Base-by-base conservation (phyloP, 2,797 vertebrate genomes). In the Liasis olivaceus region DNA sequence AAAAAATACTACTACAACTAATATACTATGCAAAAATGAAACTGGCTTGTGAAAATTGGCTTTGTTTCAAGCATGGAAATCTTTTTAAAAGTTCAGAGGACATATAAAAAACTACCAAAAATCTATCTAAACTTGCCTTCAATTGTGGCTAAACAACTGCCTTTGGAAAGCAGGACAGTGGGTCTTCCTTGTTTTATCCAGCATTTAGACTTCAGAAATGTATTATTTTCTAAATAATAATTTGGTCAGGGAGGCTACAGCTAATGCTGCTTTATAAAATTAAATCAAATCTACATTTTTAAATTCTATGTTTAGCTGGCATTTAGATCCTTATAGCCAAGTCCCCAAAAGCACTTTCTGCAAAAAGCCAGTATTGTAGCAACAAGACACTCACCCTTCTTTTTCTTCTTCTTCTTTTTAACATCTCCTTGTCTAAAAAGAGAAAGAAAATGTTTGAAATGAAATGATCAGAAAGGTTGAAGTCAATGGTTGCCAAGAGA, bases 391-490 rank as follows among this genome's bases (percentile, higher is more conserved):
- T 95, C 96, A 99, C 99, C 99, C 96, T 99, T 99, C 98, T 99
- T 99, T 94, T 99, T 99, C 92, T 99, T 99, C 98, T 97, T 99
- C 97, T 99, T 99, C 97, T 99, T 99, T 94, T 99, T 99, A 81
- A 98, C 94, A 15, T 99, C 99, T 1, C 94, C 98, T 96, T 99
- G 98, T 28, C 99, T 99, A 96, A 91, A 95, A 96, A 96, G 86
- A 93, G 92, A 96, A 77, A 92, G 95, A 11, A 90, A 11, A 90
- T 66, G 11, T 58, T 31, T 77, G 36, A 69, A 22, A 92, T 22
- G 14, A 59, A 31, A 93, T 36, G 24, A 66, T 54, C 26, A 91
- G 12, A 86, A 17, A 77, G 24, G 28, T 54, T 4, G 51, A 28
- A 94, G 91, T 17, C 77, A 31, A 59, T 2, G 7, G 9, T 36